Evolutionary conservation across 1,140 invertebrate genomes (phyloP), one percentile per base, ranked within the genome.

Genomic region (Globodera rostochiensis): DNA sequence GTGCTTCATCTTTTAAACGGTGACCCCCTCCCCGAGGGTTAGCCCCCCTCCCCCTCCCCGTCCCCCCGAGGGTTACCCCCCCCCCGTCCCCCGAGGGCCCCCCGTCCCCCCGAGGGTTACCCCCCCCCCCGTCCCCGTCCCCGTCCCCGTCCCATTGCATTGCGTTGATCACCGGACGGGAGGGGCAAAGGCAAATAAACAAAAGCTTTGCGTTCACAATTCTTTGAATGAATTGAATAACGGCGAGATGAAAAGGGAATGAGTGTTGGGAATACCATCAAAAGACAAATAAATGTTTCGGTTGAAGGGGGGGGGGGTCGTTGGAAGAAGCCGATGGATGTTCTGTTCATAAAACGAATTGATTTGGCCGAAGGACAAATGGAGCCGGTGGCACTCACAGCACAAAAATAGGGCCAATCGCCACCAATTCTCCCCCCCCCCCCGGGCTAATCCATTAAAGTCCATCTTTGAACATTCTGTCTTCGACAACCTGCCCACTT

Each of bases 201-300:
- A 71, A 71, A 71, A 71, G 69, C 69, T 71, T 71, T 71, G 69
- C 69, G 69, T 21, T 36, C 15, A 60, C 11, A 60, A 60, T 60
- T 60, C 57, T 3, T 60, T 60, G 57, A 60, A 60, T 60, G 57
- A 60, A 19, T 60, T 13, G 15, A 60, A 60, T 53, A 53, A 11
- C 50, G 50, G 13, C 8, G 50, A 60, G 57, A 60, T 15, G 6
- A 15, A 60, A 60, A 60, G 11, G 57, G 15, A 60, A 60, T 0
- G 6, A 19, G 19, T 60, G 57, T 60, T 19, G 9, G 25, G 57
- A 60, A 19, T 11, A 19, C 57, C 11, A 60, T 60, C 3, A 19
- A 60, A 60, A 60, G 15, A 13, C 15, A 60, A 60, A 60, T 60
- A 60, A 60, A 60, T 60, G 57, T 15, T 15, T 15, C 9, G 57